These are phyloP conservation scores for Casuarius casuarius DNA, from an alignment of 2,113 vertebrate species.

Conservation along the genomic window DNA sequence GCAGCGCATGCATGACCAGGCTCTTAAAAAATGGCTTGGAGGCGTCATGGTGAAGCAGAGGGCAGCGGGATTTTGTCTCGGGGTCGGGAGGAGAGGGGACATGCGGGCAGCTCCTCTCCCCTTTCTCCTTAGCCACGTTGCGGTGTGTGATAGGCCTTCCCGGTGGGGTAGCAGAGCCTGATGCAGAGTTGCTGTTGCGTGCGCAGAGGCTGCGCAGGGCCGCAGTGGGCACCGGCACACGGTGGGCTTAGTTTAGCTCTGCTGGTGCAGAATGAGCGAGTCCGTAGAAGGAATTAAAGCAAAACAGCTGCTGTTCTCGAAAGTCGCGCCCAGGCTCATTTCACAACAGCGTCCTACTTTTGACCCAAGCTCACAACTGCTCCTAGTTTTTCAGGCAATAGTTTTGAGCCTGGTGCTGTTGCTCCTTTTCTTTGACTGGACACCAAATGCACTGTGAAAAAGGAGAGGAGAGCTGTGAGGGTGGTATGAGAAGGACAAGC, in stretches of 20 bases:
- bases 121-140: not conserved
- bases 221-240: not conserved
- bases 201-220: not conserved
- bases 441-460: not conserved
- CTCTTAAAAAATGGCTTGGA: not conserved
- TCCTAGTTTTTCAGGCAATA: not conserved
- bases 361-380: not conserved
- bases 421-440: not conserved
- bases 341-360: not conserved
- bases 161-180: not conserved
- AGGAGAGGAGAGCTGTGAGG: not conserved
- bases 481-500: not conserved
- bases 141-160: not conserved
- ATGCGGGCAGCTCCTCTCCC: not conserved
- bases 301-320: not conserved
- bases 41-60: not conserved
- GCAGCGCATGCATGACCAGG: no score
- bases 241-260: not conserved
- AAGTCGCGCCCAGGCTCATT: not conserved
- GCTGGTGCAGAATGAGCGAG: not conserved
- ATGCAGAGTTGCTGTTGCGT: rapidly evolving
- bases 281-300: not conserved
- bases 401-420: not conserved
- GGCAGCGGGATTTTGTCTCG: not conserved
- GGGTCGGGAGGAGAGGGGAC: not conserved